phyloP scores from a whole-genome alignment of 2,888 invertebrate species.

The Adelphocoris suturalis region DNA sequence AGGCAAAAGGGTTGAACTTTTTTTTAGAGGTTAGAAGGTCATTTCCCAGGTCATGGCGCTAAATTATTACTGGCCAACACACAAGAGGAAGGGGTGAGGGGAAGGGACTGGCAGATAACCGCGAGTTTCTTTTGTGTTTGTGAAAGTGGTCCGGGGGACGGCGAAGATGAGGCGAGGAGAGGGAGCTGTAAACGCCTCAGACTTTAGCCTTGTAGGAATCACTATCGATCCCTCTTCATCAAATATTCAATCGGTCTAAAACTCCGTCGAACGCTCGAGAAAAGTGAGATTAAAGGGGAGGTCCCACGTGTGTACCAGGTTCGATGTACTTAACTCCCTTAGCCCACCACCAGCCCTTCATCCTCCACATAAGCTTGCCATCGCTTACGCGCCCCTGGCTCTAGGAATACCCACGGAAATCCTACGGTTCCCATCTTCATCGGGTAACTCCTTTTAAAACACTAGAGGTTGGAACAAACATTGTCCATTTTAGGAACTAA shows the following conservation, averaged over 20 bases:
- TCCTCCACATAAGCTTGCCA: too few species aligned
- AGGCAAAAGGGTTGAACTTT: background rate
- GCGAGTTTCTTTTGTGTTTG: too few species aligned
- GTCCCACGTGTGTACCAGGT: conserved; percentile 41
- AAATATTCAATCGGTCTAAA: conserved; percentile 54
- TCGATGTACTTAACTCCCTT: conserved; percentile 44
- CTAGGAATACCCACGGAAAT: too few species aligned
- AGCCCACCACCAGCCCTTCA: too few species aligned
- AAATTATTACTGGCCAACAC: conserved; percentile 25
- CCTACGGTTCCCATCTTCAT: too few species aligned
- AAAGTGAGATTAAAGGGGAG: conserved; percentile 51
- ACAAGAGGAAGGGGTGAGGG: too few species aligned
- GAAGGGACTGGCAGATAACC: too few species aligned
- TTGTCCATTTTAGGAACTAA: too few species aligned
- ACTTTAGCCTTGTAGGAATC: conserved; percentile 48
- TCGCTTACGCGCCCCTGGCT: too few species aligned
- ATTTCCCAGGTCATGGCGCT: conserved; percentile 36
- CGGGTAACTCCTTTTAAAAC: too few species aligned
- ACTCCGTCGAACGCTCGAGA: conserved; percentile 50
- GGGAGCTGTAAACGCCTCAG: background rate
- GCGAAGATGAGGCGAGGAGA: background rate
- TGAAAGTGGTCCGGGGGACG: background rate
- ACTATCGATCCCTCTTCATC: conserved; percentile 33
- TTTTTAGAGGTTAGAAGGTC: background rate
- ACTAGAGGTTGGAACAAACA: too few species aligned